phyloP scores from a whole-genome alignment of 2,888 invertebrate species.

The Lasioglossum villosulum region DNA sequence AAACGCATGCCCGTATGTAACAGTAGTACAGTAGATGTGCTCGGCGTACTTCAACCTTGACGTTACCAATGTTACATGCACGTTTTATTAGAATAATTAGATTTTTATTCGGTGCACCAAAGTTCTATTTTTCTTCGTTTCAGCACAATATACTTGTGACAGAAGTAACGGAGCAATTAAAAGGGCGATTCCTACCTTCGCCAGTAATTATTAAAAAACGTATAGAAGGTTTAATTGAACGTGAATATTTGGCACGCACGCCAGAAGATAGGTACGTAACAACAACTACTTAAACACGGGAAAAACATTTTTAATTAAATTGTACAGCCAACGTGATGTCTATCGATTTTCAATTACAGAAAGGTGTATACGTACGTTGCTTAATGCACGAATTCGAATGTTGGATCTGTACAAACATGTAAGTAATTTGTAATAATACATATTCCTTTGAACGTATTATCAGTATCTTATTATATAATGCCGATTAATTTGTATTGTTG shows the following conservation, averaged over 20 bases:
- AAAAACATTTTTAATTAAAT: neutral
- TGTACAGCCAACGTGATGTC: neutral
- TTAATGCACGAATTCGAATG: constrained; percentile 85
- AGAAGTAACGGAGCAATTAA: constrained; percentile 98
- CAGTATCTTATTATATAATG: constrained; percentile 57
- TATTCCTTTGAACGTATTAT: constrained; percentile 52
- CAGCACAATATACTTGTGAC: constrained; percentile 97
- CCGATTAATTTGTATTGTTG: constrained; percentile 43
- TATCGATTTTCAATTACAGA: constrained; percentile 84
- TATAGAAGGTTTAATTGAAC: constrained; percentile 99
- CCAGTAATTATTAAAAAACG: constrained; percentile 99
- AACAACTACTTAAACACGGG: constrained; percentile 1
- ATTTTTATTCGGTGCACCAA: neutral
- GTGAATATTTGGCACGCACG: constrained; percentile 99
- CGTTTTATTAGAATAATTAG: neutral
- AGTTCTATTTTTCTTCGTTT: constrained; percentile 20
- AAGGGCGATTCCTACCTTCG: constrained; percentile 98
- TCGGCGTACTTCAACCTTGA: neutral
- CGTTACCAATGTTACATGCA: neutral
- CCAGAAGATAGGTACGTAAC: constrained; percentile 92
- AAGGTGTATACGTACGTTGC: constrained; percentile 98
- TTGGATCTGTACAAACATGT: constrained; percentile 81
- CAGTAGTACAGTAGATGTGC: constrained; percentile 11
- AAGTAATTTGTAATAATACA: constrained; percentile 72
- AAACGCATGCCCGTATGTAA: constrained; percentile 94